These are phyloP conservation scores for Leucopternis melanops DNA, from an alignment of 2,113 vertebrate genomes.

Conservation along the genomic window DNA sequence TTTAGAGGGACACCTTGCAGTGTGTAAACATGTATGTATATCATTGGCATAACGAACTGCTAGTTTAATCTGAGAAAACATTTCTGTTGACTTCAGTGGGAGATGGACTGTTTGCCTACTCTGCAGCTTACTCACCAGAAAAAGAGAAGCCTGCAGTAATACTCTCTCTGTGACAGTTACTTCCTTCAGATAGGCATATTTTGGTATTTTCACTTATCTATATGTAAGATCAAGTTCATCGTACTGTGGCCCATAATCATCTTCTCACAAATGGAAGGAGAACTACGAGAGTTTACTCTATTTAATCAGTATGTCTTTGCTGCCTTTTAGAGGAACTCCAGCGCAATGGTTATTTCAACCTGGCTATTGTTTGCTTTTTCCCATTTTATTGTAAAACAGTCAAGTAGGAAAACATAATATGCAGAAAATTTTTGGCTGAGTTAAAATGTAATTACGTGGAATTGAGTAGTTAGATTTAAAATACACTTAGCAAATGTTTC, in stretches of 20 bases:
- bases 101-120: not conserved
- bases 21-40: not conserved
- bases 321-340: not conserved
- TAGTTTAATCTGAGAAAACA: not conserved
- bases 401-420: not conserved
- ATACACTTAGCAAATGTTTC: not conserved
- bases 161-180: too few species aligned
- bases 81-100: not conserved
- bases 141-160: not conserved
- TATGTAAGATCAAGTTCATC: not conserved
- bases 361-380: not conserved
- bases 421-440: not conserved
- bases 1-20: not conserved
- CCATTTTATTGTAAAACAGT: not conserved
- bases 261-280: not conserved
- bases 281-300: not conserved
- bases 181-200: not conserved
- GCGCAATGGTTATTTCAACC: not conserved
- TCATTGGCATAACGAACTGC: not conserved
- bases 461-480: not conserved
- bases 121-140: not conserved
- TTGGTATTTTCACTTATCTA: not conserved
- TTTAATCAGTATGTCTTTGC: rapidly evolving
- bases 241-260: not conserved
- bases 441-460: not conserved